Conservation (phyloP, 1,140 invertebrate species). For the Atta cephalotes region DNA sequence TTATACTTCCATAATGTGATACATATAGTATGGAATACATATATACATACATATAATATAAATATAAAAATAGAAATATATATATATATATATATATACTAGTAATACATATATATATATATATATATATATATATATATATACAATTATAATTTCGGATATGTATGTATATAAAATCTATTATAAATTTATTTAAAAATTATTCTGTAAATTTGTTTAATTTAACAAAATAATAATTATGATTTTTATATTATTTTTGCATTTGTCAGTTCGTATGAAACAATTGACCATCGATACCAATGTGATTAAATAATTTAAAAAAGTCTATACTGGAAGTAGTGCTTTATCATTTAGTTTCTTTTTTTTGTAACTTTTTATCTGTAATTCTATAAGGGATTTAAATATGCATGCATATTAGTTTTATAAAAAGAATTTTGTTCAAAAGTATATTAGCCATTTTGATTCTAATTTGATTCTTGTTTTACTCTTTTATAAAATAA, state of each 20-base stretch:
- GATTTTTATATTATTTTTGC: constrained; percentile 28
- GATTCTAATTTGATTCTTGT: constrained; percentile 16
- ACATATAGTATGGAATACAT: too few relatives aligned
- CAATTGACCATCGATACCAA: not conserved
- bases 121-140: too few relatives aligned
- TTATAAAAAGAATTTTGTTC: constrained; percentile 21
- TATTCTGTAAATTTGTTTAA: not conserved
- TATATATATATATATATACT: too few relatives aligned
- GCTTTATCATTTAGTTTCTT: not conserved
- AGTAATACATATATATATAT: too few relatives aligned
- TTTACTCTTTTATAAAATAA: constrained; percentile 4
- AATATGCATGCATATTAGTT: constrained; percentile 1
- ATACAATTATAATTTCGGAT: not conserved
- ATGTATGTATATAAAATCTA: not conserved
- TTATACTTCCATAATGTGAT: too few relatives aligned
- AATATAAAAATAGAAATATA: too few relatives aligned
- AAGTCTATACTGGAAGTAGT: not conserved
- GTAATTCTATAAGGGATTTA: not conserved
- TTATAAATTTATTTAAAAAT: constrained; percentile 1
- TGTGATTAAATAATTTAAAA: constrained; percentile 2
- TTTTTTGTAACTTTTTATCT: not conserved
- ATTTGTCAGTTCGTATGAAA: constrained; percentile 31
- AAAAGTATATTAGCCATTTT: not conserved
- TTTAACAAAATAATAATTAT: not conserved
- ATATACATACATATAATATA: too few relatives aligned